Evolutionary conservation across 2,888 invertebrate genomes (phyloP), one percentile per base, ranked within the genome.

Genomic region (Seira sanloemensis): DNA sequence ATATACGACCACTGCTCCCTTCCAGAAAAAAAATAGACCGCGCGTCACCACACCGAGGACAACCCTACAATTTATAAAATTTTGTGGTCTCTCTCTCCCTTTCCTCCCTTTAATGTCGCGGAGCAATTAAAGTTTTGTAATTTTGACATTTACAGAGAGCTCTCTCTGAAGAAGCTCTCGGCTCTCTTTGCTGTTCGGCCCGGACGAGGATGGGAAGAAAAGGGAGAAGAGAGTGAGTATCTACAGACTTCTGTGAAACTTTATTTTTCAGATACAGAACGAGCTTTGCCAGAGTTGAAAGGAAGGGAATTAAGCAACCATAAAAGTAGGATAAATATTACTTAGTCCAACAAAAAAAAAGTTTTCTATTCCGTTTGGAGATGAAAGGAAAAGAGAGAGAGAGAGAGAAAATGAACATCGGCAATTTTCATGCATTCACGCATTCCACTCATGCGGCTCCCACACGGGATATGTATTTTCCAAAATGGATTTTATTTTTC

Each of bases 231-330:
- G 50, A n/a, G n/a, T n/a, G n/a, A n/a, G n/a, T n/a, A n/a, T n/a
- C n/a, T n/a, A n/a, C n/a, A n/a, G n/a, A n/a, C n/a, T n/a, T n/a
- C n/a, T n/a, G n/a, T n/a, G n/a, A n/a, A n/a, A n/a, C n/a, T n/a
- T n/a, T n/a, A n/a, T n/a, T n/a, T n/a, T n/a, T n/a, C n/a, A n/a
- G n/a, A n/a, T n/a, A n/a, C n/a, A n/a, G n/a, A n/a, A n/a, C n/a
- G n/a, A n/a, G n/a, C n/a, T n/a, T n/a, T n/a, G n/a, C n/a, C n/a
- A n/a, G n/a, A n/a, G n/a, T n/a, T n/a, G 26, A 4, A 9, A 46
- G 25, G 58, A 73, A 73, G 18, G 58, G 72, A 73, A 58, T 73
- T 73, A 73, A 73, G 58, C 58, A 73, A 73, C 72, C 72, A 58
- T 73, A 24, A 73, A 71, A 50, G 5, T 50, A 50, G 50, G 50